These are phyloP conservation scores for Aviceda subcristata DNA, from an alignment of 2,113 vertebrate genomes.

Conservation along the genomic window DNA sequence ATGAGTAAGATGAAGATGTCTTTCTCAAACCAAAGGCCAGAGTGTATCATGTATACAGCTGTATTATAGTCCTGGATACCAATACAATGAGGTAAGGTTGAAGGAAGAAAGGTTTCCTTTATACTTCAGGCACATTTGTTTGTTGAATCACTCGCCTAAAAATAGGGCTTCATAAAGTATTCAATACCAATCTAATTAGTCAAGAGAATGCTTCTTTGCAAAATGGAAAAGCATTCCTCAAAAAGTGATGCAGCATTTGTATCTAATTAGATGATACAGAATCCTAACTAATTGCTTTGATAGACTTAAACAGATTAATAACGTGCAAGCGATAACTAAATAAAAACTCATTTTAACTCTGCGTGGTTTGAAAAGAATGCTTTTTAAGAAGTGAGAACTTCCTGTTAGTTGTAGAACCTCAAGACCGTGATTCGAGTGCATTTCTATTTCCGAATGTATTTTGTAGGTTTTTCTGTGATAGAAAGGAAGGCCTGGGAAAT, in stretches of 20 bases:
- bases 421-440: background rate
- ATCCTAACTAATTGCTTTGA: slow-evolving; percentile 17
- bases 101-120: background rate
- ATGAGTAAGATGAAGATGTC: background rate
- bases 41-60: background rate
- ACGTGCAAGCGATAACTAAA: background rate
- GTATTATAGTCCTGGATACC: background rate
- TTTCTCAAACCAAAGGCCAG: background rate
- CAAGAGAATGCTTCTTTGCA: slow-evolving; percentile 3
- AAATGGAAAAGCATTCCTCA: background rate
- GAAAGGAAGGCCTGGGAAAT: background rate
- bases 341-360: background rate
- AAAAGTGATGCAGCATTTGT: slow-evolving; percentile 11
- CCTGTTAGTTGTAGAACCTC: background rate
- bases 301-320: slow-evolving; percentile 18
- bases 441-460: background rate
- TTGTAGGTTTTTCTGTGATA: background rate
- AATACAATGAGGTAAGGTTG: background rate
- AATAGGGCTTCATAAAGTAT: slow-evolving; percentile 10
- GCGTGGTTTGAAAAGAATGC: background rate
- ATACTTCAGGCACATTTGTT: background rate
- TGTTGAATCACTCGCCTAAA: slow-evolving; percentile 18
- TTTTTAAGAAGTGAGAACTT: background rate
- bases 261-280: background rate
- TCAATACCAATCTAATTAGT: slow-evolving; percentile 30